Percentiles rank a stretch among this genome's conserved stretches.
Conservation (phyloP, 2,888 invertebrate species). For the Siphonodentalium dalli region DNA sequence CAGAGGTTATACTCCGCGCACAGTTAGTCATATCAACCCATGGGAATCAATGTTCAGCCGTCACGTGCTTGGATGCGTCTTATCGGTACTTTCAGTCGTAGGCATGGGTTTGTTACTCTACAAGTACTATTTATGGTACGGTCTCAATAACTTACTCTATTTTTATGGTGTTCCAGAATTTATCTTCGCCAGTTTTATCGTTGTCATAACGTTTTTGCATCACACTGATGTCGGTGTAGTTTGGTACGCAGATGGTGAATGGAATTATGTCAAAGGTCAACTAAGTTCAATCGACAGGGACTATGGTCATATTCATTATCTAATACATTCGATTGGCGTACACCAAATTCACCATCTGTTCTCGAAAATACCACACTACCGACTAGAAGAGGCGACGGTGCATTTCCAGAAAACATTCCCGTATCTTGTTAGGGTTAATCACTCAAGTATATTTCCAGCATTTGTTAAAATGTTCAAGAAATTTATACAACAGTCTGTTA, state of each 20-base stretch:
- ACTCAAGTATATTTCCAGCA: conserved; percentile 52
- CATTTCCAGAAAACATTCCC: conserved; percentile 54
- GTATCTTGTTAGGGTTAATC: conserved; percentile 43
- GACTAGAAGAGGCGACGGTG: conserved; percentile 55
- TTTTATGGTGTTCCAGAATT: conserved; percentile 51
- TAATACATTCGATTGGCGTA: conserved; percentile 59
- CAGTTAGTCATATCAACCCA: conserved; percentile 44
- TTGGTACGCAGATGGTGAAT: conserved; percentile 54
- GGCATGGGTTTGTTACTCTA: conserved; percentile 37
- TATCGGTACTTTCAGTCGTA: conserved; percentile 36
- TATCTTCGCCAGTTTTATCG: conserved; percentile 55
- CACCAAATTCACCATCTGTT: conserved; percentile 62
- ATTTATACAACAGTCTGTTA: conserved; percentile 37
- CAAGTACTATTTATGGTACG: conserved; percentile 34
- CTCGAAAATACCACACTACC: conserved; percentile 59
- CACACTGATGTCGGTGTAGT: conserved; percentile 58
- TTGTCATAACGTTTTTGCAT: conserved; percentile 61
- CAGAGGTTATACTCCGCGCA: conserved; percentile 52
- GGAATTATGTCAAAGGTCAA: conserved; percentile 62
- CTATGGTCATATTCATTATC: conserved; percentile 57
- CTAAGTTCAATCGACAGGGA: conserved; percentile 59
- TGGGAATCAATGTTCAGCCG: conserved; percentile 39
- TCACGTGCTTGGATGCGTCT: conserved; percentile 37
- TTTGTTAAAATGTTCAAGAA: conserved; percentile 53
- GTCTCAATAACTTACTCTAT: conserved; percentile 37